Conservation (phyloP, 2,888 invertebrate genomes). For the Loripinus fragilis region DNA sequence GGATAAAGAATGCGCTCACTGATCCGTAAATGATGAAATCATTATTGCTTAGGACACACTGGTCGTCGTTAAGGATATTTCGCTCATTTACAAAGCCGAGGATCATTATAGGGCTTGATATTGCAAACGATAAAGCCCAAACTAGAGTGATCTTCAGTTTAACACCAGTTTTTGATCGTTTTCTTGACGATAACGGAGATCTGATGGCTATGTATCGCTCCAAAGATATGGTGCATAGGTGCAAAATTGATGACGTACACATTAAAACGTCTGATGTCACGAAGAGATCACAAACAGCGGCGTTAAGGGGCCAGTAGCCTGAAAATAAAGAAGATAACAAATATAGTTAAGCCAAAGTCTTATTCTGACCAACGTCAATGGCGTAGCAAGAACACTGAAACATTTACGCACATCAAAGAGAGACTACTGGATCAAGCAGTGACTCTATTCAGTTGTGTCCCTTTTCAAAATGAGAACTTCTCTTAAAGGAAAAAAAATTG, state of each 20-base stretch:
- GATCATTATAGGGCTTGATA: slow-evolving; percentile 84
- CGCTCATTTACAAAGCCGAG: slow-evolving; percentile 86
- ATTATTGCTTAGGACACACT: slow-evolving; percentile 83
- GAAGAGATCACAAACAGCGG: slow-evolving; percentile 84
- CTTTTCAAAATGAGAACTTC: no score
- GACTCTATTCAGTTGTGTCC: no score
- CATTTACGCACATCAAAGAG: no score
- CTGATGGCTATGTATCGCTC: slow-evolving; percentile 93
- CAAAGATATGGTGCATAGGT: slow-evolving; percentile 86
- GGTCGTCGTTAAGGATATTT: slow-evolving; percentile 86
- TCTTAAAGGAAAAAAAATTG: no score
- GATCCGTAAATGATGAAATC: slow-evolving; percentile 92
- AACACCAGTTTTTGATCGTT: slow-evolving; percentile 80
- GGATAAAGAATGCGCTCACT: slow-evolving; percentile 97
- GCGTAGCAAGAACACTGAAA: no score
- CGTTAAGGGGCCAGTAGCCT: slow-evolving; percentile 95
- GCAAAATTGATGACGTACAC: slow-evolving; percentile 86
- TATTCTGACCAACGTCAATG: no score
- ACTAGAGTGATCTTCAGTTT: slow-evolving; percentile 94
- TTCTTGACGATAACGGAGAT: slow-evolving; percentile 89
- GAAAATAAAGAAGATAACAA: slow-evolving; percentile 64
- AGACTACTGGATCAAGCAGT: no score
- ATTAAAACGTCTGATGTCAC: slow-evolving; percentile 86
- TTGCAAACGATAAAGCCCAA: slow-evolving; percentile 92
- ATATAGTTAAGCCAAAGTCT: no score